Base-by-base conservation (phyloP, 1,140 invertebrate species). In the Neodiprion pinetum region DNA sequence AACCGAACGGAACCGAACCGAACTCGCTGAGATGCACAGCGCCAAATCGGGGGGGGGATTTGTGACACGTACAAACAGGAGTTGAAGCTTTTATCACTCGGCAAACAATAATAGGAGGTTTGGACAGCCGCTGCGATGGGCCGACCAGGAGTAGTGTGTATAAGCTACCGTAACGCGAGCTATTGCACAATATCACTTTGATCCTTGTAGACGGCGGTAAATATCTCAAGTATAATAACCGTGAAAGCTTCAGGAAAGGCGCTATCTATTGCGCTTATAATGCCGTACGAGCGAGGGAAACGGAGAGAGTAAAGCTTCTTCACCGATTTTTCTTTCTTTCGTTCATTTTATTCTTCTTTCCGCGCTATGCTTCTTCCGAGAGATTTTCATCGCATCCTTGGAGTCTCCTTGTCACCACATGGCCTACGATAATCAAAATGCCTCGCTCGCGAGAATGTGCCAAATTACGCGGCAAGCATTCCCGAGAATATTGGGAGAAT, bases 141-240 rank as follows among this genome's bases (percentile, higher is more conserved):
- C 67, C 69, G 72, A 72, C 61, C 61, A 65, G 12, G 61, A 14
- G 61, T 65, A 65, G 61, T 3, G 12, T 14, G 61, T 14, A 65
- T 65, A 21, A 49, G n/a, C 49, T 14, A 70, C 68, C 28, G 28
- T 28, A 28, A 53, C 1, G 12, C 48, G 69, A 28, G 47, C 71
- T 53, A 78, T 79, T 70, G 21, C 68, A 50, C 28, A 48, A 70
- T 76, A 74, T 78, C 73, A 48, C 76, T 80, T 76, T 76, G 78
- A 83, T 82, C 80, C 78, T 78, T 77, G 77, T 78, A 7, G 48
- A 71, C 17, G 75, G 82, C 79, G 80, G 80, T 80, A 82, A 85
- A 83, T 82, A 84, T 84, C 78, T 76, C 68, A 53, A 78, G 79
- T 80, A 87, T 85, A 86, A 86, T 86, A 86, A 86, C 83, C 80